phyloP scores from a whole-genome alignment of 2,797 vertebrate species.

The Lepus oiostolus region DNA sequence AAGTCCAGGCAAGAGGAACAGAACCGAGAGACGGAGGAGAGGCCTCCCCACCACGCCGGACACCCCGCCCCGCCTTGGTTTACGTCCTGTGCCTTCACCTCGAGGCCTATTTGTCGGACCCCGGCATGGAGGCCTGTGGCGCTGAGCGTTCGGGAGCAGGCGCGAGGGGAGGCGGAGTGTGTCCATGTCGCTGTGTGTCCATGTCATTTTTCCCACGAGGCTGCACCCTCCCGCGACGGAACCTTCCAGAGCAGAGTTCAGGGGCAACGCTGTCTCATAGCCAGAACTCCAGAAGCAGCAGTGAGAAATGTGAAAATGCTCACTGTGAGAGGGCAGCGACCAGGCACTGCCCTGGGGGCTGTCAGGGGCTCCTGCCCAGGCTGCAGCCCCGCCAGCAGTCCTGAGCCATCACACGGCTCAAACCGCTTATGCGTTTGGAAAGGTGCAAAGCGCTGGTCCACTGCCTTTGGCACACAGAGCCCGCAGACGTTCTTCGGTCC shows the following conservation, averaged over 20 bases:
- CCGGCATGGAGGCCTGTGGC: background rate
- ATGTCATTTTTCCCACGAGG: no score
- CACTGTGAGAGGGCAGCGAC: fast-evolving
- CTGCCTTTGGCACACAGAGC: fast-evolving
- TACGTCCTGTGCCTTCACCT: background rate
- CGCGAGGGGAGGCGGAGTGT: background rate
- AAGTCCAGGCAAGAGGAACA: no score
- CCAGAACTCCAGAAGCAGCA: background rate
- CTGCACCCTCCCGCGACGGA: background rate
- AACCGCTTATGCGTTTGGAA: fast-evolving
- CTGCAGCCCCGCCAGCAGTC: background rate
- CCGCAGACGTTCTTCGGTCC: background rate
- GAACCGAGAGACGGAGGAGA: background rate
- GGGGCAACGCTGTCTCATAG: constrained; percentile 66
- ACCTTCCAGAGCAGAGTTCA: background rate
- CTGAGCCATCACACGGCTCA: background rate
- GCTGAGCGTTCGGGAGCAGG: background rate
- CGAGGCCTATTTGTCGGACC: background rate
- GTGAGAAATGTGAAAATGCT: background rate
- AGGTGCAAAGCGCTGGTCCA: background rate
- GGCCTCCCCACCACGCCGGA: background rate
- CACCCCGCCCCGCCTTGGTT: fast-evolving
- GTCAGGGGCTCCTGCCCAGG: background rate
- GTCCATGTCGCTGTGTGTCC: no score
- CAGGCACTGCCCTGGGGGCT: fast-evolving